These are phyloP conservation scores for Cololabis saira DNA, from an alignment of 2,113 vertebrate genomes.

Conservation along the genomic window DNA sequence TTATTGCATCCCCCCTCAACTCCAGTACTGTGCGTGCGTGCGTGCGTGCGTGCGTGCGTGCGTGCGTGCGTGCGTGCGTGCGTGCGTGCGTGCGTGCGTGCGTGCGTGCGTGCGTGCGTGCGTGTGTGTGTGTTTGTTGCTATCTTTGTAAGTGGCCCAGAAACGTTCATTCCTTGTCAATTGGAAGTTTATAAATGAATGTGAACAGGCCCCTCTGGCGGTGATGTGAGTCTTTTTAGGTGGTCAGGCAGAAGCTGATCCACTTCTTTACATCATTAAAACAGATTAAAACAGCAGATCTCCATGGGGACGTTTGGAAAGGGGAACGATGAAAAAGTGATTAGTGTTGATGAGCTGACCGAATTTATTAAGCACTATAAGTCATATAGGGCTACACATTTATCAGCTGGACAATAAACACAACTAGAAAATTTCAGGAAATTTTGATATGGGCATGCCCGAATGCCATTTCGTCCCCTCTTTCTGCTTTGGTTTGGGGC, in stretches of 20 bases:
- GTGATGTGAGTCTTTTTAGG: constrained; percentile 49
- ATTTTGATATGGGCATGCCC: too few species aligned
- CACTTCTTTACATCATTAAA: constrained; percentile 47
- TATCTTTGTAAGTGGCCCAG: too few species aligned
- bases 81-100: too few species aligned
- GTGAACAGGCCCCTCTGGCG: constrained; percentile 29
- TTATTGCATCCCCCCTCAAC: too few species aligned
- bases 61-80: too few species aligned
- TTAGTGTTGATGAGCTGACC: constrained; percentile 54
- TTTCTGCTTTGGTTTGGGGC: too few species aligned
- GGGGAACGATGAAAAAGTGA: constrained; percentile 7
- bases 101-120: too few species aligned
- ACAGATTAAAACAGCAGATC: constrained; percentile 20
- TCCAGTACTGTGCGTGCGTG: too few species aligned
- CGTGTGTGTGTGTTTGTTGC: too few species aligned
- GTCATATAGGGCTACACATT: constrained; percentile 5
- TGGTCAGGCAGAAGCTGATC: constrained; percentile 40
- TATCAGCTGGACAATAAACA: not conserved
- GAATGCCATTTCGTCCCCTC: too few species aligned
- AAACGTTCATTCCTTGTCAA: not conserved
- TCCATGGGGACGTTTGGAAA: constrained; percentile 35
- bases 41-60: too few species aligned
- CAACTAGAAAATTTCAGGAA: too few species aligned
- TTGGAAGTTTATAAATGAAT: not conserved
- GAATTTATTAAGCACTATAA: constrained; percentile 39